Conservation (phyloP, 1,140 invertebrate species). For the Subanguina moxae region DNA sequence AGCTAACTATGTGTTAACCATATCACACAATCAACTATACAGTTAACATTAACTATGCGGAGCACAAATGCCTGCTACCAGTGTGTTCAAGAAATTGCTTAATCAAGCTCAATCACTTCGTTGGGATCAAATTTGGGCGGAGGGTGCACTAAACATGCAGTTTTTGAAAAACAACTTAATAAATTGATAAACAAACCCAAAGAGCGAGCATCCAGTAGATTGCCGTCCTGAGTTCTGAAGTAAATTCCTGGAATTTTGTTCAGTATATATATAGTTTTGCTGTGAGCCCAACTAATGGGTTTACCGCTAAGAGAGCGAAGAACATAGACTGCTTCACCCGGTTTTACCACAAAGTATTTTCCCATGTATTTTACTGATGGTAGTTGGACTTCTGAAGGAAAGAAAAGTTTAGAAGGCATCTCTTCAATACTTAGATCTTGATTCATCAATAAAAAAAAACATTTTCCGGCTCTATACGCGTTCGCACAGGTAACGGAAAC, state of each 20-base stretch:
- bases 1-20: too few species aligned
- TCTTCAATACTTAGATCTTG: too few species aligned
- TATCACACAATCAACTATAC: too few species aligned
- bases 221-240: conserved; percentile 17
- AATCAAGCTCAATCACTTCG: conserved; percentile 27
- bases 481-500: too few species aligned
- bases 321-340: conserved; percentile 24
- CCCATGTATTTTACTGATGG: conserved; percentile 7
- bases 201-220: conserved; percentile 29
- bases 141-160: background rate
- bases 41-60: background rate
- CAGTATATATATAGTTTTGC: too few species aligned
- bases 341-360: background rate
- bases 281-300: too few species aligned
- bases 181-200: background rate
- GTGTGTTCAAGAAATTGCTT: background rate
- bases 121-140: background rate
- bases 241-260: conserved; percentile 14
- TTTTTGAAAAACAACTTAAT: background rate
- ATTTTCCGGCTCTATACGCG: too few species aligned
- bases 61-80: background rate
- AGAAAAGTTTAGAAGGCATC: too few species aligned
- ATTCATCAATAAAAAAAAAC: too few species aligned
- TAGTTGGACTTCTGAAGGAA: conserved; percentile 30
- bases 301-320: conserved; percentile 10